A percentile compares a stretch with the other conserved stretches of the same genome.
Conservation (phyloP, 1,140 invertebrate genomes). For the Drosophila triauraria region DNA sequence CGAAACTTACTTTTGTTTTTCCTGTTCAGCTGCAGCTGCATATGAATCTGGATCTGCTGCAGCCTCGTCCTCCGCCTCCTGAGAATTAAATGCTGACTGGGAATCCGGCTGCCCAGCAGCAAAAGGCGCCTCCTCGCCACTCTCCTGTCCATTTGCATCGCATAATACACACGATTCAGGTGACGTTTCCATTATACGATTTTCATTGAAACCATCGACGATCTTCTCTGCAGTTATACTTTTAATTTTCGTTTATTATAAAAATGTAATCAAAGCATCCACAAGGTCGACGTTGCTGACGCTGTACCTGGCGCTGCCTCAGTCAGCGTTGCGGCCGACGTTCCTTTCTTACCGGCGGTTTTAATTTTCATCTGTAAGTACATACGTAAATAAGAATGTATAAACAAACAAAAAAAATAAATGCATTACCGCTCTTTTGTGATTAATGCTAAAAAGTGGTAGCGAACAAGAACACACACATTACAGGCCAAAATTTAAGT, state of each 20-base stretch:
- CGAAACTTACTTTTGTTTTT: slow-evolving; percentile 71
- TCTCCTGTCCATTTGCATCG: slow-evolving; percentile 60
- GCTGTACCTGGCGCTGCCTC: slow-evolving; percentile 23
- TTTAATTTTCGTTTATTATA: slow-evolving; percentile 61
- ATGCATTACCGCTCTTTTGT: too few species aligned
- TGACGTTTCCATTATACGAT: slow-evolving; percentile 76
- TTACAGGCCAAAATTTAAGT: too few species aligned
- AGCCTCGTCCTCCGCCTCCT: slow-evolving; percentile 31
- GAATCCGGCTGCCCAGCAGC: slow-evolving; percentile 32
- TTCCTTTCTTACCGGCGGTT: slow-evolving; percentile 49
- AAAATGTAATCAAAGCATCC: slow-evolving; percentile 69
- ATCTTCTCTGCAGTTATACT: slow-evolving; percentile 24
- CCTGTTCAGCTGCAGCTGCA: slow-evolving; percentile 52
- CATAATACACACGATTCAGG: slow-evolving; percentile 72
- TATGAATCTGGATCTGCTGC: slow-evolving; percentile 9
- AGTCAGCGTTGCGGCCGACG: slow-evolving; percentile 44
- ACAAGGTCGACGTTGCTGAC: slow-evolving; percentile 29
- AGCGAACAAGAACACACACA: too few species aligned
- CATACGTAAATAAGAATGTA: too few species aligned
- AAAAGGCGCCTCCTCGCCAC: slow-evolving; percentile 47
- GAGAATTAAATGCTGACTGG: slow-evolving; percentile 5
- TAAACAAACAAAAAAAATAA: too few species aligned
- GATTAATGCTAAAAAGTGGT: too few species aligned
- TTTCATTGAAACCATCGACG: slow-evolving; percentile 64
- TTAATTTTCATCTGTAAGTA: slow-evolving; percentile 56